Base-by-base conservation (phyloP, 2,113 vertebrate genomes). In the Calidris pugnax region DNA sequence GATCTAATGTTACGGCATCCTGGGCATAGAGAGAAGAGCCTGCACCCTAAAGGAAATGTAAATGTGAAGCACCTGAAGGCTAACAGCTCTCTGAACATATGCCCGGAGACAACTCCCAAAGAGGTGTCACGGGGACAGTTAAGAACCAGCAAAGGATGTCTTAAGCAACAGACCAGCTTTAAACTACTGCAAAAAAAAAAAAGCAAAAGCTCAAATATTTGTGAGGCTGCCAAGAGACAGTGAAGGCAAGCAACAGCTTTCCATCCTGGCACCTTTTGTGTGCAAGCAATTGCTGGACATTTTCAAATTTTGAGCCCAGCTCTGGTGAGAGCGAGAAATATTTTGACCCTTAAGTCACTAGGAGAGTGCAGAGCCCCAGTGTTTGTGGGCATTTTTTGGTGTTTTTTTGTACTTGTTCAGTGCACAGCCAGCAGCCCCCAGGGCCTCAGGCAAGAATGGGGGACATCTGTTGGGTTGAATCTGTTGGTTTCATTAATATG, bases 401-500 rank as follows among this genome's bases (percentile, higher is more conserved):
- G 22, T 39, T 51, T 39, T 63, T 39, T 39, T 28, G 7, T 17
- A 63, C 35, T 63, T 63, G 43, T 32, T 60, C 50, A 33, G 45
- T 53, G 37, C 23, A 33, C 11, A 53, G 50, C 30, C 45, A 57
- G 66, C 21, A 66, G 37, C 14, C 10, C 16, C 14, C 33, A 32
- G 4, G 7, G n/a, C 14, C 37, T 77, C 53, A 64, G 48, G 32
- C 10, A 35, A 50, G 41, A 47, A 18, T 12, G 9, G 11, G 8
- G 19, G 26, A 59, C 8, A 21, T 56, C 10, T 32, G 32, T 50
- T 4, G 22, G 28, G 12, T 37, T 26, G 41, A n/a, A 14, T 15
- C 14, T 2, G 0, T 8, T 43, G 26, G 5, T 35, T 57, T 62
- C 39, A 24, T 24, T 27, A 57, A 37, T 1, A 0, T 10, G 43